Evolutionary conservation across 1,140 invertebrate species (phyloP).

Genomic region (Drosophila malerkotliana): DNA sequence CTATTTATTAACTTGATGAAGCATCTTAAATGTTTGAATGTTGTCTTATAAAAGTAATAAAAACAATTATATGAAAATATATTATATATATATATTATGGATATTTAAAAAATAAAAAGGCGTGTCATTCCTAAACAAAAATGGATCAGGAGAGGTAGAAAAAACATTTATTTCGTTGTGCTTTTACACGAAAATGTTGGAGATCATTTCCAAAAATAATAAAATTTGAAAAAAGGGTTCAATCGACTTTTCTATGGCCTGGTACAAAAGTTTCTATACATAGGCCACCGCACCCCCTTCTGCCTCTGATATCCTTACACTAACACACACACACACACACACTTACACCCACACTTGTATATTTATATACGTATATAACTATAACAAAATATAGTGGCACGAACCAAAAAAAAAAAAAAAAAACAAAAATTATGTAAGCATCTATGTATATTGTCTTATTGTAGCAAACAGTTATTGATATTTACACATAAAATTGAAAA

Average conservation of each 20-base stretch:
- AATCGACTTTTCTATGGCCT: constrained; percentile 20
- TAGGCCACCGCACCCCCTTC: constrained; percentile 25
- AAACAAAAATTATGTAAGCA: constrained; percentile 43
- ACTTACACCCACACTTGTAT: constrained; percentile 31
- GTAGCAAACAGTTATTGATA: constrained; percentile 77
- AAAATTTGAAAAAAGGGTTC: constrained; percentile 16
- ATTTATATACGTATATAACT: constrained; percentile 62
- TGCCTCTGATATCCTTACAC: constrained; percentile 14
- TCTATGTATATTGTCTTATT: constrained; percentile 63
- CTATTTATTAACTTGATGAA: constrained; percentile 62
- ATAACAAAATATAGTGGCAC: constrained; percentile 62
- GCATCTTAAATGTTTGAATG: constrained; percentile 71
- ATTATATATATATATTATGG: constrained; percentile 33
- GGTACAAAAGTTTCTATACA: constrained; percentile 30
- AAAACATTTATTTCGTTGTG: constrained; percentile 50
- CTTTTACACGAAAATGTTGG: constrained; percentile 47
- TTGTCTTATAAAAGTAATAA: constrained; percentile 49
- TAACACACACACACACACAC: constrained; percentile 20
- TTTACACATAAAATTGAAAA: constrained; percentile 62
- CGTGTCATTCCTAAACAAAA: constrained; percentile 41
- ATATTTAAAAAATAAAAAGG: constrained; percentile 36
- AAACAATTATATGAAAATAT: constrained; percentile 40
- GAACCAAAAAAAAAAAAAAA: constrained; percentile 33
- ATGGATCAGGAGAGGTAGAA: constrained; percentile 4
- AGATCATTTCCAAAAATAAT: constrained; percentile 1